A percentile compares a stretch with the other conserved stretches of the same genome.
Conservation (phyloP, 2,888 invertebrate genomes). For the Ormyrus pomaceus region DNA sequence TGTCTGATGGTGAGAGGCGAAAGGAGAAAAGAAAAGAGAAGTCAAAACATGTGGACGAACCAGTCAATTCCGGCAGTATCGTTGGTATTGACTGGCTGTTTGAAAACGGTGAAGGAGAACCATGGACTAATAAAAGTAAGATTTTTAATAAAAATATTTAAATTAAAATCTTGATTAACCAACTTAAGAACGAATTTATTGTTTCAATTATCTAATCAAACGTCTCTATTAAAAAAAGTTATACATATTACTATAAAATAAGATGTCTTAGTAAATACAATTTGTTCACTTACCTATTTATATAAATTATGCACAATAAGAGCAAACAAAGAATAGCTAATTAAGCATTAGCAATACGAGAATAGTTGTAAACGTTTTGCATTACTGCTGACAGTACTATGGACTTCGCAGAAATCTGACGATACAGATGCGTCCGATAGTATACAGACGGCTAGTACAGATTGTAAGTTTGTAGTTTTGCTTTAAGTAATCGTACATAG, state of each 20-base stretch:
- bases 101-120: constrained; percentile 72
- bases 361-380: constrained; percentile 57
- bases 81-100: constrained; percentile 83
- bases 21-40: constrained; percentile 62
- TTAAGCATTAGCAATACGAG: constrained; percentile 12
- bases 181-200: too few relatives aligned
- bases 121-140: constrained; percentile 72
- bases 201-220: too few relatives aligned
- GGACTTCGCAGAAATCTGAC: constrained; percentile 74
- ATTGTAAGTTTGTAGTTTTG: constrained; percentile 68
- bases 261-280: too few relatives aligned
- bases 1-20: constrained; percentile 68
- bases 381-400: constrained; percentile 73
- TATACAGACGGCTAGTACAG: constrained; percentile 73
- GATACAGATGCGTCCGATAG: constrained; percentile 75
- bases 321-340: too few relatives aligned
- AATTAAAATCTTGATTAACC: background rate
- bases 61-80: constrained; percentile 75
- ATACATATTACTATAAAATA: too few relatives aligned
- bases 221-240: too few relatives aligned
- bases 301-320: too few relatives aligned
- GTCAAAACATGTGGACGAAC: constrained; percentile 67
- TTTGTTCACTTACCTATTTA: too few relatives aligned
- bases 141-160: constrained; percentile 12
- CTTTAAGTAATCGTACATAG: constrained; percentile 12